Evolutionary conservation across 2,113 vertebrate genomes (phyloP), one percentile per base, ranked within the genome.

Genomic region (Phocoena sinus): DNA sequence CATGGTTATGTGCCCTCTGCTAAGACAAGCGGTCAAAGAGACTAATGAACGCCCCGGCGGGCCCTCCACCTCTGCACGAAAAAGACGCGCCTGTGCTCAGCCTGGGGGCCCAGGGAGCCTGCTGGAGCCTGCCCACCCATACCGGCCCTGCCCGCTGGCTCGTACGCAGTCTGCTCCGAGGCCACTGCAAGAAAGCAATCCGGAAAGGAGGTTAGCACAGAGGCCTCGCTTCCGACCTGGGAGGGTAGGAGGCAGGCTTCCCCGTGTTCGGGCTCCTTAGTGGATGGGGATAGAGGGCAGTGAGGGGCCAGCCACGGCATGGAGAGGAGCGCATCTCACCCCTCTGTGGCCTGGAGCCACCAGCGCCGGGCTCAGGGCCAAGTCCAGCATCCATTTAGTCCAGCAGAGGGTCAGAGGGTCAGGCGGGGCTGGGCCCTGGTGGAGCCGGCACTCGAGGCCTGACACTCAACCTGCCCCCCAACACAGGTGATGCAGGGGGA

Each of bases 351-450:
- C 3, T 11, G 47, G 28, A 33, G 80, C 80, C 74, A 31, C 73
- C 71, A 11, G 50, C 47, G 1, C 1, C 1, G 6, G 36, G 23
- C 23, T 7, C 7, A 1, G 47, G 10, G 12, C 23, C 8, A 65
- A 36, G 31, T 67, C 56, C 2, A 44, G 63, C 13, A 20, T n/a
- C n/a, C n/a, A n/a, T n/a, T n/a, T n/a, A 36, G 31, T 67, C 56
- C 2, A 44, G 63, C 13, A 20, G 23, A 26, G 38, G 38, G 38
- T 38, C 38, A 38, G 38, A 38, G 38, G 38, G 7, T 20, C 38
- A 20, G 25, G 7, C 4, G 1, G 76, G 21, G 31, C 1, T 3
- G 6, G 6, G 23, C 33, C 4, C 50, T 0, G 0, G 6, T 4
- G 18, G 18, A 15, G n/a, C 28, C 0, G 62, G 65, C 63, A 13